Evolutionary conservation across 2,797 vertebrate species (phyloP), one percentile per base, ranked within the genome.

Genomic region (Knipowitschia caucasica): DNA sequence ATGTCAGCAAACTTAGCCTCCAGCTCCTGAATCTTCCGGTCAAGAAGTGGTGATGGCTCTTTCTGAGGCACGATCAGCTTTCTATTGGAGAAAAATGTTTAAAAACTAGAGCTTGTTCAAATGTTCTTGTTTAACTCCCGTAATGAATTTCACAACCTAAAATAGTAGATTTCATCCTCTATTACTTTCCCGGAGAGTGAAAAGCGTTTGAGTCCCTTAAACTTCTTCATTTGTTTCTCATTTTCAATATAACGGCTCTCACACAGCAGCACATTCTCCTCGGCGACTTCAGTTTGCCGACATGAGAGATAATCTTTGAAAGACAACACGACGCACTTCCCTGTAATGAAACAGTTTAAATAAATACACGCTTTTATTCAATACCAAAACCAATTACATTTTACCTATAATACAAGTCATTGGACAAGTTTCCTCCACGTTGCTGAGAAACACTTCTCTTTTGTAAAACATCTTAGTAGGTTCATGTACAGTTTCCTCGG

Each of bases 391-490:
- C 20, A 23, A 14, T 25, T 49, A 50, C 39, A 27, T 29, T 14
- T 5, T 76, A 99, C 97, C 95, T 71, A 93, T 84, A 75, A 99
- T 90, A 62, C 95, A 98, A 45, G 91, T 93, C 91, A 99, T 92
- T 0, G 95, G 93, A 64, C 94, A 93, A 25, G 92, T 92, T 77
- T 99, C 97, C 80, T 99, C 97, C 62, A 98, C 66, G 56, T 93
- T 94, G 87, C 95, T 98, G 68, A 99, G 88, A 78, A 99, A 99
- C 64, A 98, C 93, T 85, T 99, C 97, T 77, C 93, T 94, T 84
- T 95, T 96, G 84, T 99, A 99, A 81, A 99, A 99, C 97, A 99
- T 99, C 89, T 97, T 99, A n/a, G 97, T 99, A 56, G 97, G 97
- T 55, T 99, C 97, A 23, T 99, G 97, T 64, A 95, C 95, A 0